Base-by-base conservation (phyloP, 2,113 vertebrate species). In the Erinaceus europaeus region DNA sequence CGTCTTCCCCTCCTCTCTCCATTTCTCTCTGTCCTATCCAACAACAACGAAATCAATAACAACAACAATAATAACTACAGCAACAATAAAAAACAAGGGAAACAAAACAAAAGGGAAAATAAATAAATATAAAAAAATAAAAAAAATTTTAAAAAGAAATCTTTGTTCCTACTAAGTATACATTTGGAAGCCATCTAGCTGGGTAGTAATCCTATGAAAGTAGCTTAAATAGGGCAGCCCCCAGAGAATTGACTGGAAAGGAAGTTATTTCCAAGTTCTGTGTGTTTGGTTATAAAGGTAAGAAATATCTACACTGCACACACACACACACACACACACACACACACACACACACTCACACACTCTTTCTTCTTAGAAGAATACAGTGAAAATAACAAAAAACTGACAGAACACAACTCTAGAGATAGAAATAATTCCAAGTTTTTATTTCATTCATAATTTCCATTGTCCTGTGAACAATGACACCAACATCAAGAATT, bases 81-180 rank as follows among this genome's bases (percentile, higher is more conserved):
- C n/a, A n/a, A n/a, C n/a, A n/a, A n/a, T n/a, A n/a, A n/a, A n/a
- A n/a, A n/a, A n/a, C n/a, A n/a, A n/a, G n/a, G n/a, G n/a, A n/a
- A n/a, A n/a, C n/a, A n/a, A n/a, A n/a, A n/a, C n/a, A n/a, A n/a
- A n/a, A n/a, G n/a, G n/a, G n/a, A n/a, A n/a, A n/a, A n/a, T n/a
- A n/a, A n/a, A n/a, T n/a, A n/a, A n/a, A n/a, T n/a, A n/a, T n/a
- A n/a, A n/a, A n/a, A n/a, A n/a, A n/a, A n/a, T n/a, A n/a, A n/a
- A n/a, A n/a, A n/a, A n/a, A n/a, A n/a, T n/a, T n/a, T n/a, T n/a
- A n/a, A n/a, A n/a, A n/a, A n/a, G 78, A 50, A 75, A 72, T 76
- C 36, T 76, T 67, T 90, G 42, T 75, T 88, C 42, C 59, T 48
- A 42, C 65, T 86, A 86, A 88, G 86, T 62, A 89, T 18, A 42